Base-by-base conservation (phyloP, 2,113 vertebrate species). In the Neotoma lepida region DNA sequence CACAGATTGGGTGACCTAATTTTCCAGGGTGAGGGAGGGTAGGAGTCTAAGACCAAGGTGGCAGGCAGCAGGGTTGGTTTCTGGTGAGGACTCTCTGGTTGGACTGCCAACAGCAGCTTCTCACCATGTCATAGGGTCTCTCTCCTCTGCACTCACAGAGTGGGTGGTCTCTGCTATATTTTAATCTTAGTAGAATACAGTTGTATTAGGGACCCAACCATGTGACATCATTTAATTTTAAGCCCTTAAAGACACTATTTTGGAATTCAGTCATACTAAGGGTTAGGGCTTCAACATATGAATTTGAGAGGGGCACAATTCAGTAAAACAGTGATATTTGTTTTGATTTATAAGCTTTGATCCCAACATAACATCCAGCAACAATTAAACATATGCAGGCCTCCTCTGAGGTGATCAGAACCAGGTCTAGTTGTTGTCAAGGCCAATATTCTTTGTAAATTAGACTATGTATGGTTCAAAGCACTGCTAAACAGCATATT, bases 301-400 rank as follows among this genome's bases (percentile, higher is more conserved):
- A 89, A 51, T 85, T 89, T 70, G 24, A 46, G 18, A 61, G 17
- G 7, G 28, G 12, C 7, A 66, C 22, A 20, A 76, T 66, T 74
- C 56, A 46, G n/a, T 30, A 46, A 64, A 82, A 44, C 12, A 56
- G 26, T 58, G 44, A 41, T 78, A 90, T 82, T 92, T 74, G 93
- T 30, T 95, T 91, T 77, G 88, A 58, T 82, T 86, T 46, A 61
- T 41, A 89, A 87, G 64, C 18, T 63, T 90, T 82, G 44, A 9
- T 81, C 28, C 56, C 64, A 73, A 41, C 81, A 86, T 35, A 76
- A 91, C 66, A 77, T 54, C 28, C 71, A 92, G 46, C 33, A 89
- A n/a, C 88, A 91, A 81, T 80, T 56, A 78, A 58, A 81, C 35
- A 71, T 64, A 77, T 18, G 6, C 9, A 66, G 51, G 6, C 54